These are phyloP conservation scores for Oceanites oceanicus DNA, from an alignment of 2,113 vertebrate species.

Conservation along the genomic window DNA sequence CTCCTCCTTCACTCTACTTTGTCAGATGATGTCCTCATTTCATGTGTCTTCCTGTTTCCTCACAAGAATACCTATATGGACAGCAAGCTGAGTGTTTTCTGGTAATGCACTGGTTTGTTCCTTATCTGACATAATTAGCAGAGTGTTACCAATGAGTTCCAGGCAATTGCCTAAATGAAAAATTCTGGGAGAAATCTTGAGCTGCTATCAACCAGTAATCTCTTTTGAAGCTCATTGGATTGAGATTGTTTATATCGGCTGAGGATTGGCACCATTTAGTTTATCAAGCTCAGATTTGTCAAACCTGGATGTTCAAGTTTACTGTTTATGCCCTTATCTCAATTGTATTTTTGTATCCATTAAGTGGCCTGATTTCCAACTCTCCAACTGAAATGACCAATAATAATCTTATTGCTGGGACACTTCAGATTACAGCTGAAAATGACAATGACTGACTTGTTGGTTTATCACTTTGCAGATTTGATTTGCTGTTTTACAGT, in stretches of 20 bases:
- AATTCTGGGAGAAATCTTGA: background rate
- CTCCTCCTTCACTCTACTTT: background rate
- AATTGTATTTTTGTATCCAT: background rate
- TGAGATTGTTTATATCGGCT: background rate
- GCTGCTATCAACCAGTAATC: background rate
- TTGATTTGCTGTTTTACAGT: background rate
- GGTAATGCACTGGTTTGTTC: background rate
- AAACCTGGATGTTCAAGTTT: background rate
- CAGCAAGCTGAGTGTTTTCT: background rate
- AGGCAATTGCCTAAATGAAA: background rate
- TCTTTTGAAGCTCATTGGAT: background rate
- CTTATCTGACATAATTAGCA: background rate
- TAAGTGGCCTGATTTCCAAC: background rate
- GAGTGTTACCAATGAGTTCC: background rate
- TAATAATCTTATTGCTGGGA: background rate
- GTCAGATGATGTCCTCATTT: background rate
- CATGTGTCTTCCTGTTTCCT: background rate
- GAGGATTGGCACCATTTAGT: background rate
- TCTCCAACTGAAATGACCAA: background rate
- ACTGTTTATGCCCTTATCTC: background rate
- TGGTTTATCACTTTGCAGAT: background rate
- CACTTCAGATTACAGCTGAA: background rate
- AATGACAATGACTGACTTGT: background rate
- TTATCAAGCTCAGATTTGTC: background rate
- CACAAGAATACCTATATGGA: background rate